phyloP scores from a whole-genome alignment of 2,113 vertebrate genomes.

The Siniperca knerii region DNA sequence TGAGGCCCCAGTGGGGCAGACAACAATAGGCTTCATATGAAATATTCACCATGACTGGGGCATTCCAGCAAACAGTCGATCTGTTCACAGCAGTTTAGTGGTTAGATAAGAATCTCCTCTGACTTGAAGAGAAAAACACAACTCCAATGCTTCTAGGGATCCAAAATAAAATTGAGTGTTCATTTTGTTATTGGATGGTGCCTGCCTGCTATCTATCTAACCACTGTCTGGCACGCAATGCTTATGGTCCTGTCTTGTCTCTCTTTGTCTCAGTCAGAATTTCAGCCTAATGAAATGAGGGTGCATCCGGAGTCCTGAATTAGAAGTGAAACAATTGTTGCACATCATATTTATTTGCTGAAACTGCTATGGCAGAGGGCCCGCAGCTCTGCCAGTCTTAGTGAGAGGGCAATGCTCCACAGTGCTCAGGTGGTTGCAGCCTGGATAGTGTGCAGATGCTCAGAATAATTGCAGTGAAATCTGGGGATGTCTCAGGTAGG shows the following conservation, averaged over 20 bases:
- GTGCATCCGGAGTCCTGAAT: slow-evolving; percentile 29
- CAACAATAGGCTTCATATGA: slow-evolving; percentile 77
- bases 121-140: slow-evolving; percentile 49
- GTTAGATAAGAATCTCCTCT: slow-evolving; percentile 65
- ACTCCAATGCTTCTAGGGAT: slow-evolving; percentile 46
- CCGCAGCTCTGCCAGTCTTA: neutral
- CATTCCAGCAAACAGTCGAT: slow-evolving; percentile 62
- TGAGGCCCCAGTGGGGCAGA: slow-evolving; percentile 67
- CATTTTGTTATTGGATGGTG: slow-evolving; percentile 61
- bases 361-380: slow-evolving; percentile 28
- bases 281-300: slow-evolving; percentile 62
- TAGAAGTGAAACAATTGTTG: slow-evolving; percentile 52
- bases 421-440: slow-evolving; percentile 40
- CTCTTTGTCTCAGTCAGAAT: slow-evolving; percentile 58
- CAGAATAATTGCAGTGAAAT: slow-evolving; percentile 57
- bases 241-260: slow-evolving; percentile 46
- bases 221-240: slow-evolving; percentile 48
- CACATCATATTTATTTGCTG: slow-evolving; percentile 55
- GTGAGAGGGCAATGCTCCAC: neutral
- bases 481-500: slow-evolving; percentile 29
- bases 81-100: slow-evolving; percentile 62
- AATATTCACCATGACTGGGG: slow-evolving; percentile 69
- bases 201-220: slow-evolving; percentile 50
- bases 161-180: slow-evolving; percentile 66
- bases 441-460: slow-evolving; percentile 35